Evolutionary conservation across 2,888 invertebrate genomes (phyloP).

Genomic region (Trachelus troglodyta): DNA sequence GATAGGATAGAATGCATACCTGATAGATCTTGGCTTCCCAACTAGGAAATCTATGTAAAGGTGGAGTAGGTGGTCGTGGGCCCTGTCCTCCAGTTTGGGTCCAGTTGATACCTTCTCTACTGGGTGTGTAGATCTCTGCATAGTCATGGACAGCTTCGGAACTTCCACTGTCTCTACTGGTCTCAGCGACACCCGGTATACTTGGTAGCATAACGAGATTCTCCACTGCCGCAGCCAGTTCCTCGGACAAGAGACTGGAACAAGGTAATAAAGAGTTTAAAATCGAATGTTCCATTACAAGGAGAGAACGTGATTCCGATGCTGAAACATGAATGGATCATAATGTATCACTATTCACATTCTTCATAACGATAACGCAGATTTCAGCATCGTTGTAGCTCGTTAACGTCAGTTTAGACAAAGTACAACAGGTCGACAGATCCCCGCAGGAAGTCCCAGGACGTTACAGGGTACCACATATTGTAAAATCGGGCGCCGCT

Average conservation of each 20-base stretch:
- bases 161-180: constrained; percentile 58
- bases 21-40: constrained; percentile 98
- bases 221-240: constrained; percentile 72
- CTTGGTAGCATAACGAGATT: constrained; percentile 68
- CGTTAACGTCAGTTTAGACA: background rate
- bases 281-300: background rate
- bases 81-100: constrained; percentile 67
- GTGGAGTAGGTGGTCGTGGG: constrained; percentile 86
- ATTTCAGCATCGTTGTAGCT: background rate
- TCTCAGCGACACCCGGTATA: constrained; percentile 56
- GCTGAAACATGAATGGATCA: background rate
- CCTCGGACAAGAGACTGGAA: constrained; percentile 64
- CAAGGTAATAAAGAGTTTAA: constrained; percentile 34
- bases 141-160: constrained; percentile 83
- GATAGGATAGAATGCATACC: constrained; percentile 65
- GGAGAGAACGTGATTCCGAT: background rate
- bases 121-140: constrained; percentile 94
- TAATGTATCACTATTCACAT: background rate
- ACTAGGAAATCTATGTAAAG: constrained; percentile 89
- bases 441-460: constrained; percentile 63
- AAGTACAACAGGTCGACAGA: constrained; percentile 33
- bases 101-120: constrained; percentile 75
- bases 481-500: constrained; percentile 57
- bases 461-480: constrained; percentile 62
- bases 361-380: background rate